These are phyloP conservation scores for Ochotona curzoniae DNA, from an alignment of 2,113 vertebrate species.

Conservation along the genomic window DNA sequence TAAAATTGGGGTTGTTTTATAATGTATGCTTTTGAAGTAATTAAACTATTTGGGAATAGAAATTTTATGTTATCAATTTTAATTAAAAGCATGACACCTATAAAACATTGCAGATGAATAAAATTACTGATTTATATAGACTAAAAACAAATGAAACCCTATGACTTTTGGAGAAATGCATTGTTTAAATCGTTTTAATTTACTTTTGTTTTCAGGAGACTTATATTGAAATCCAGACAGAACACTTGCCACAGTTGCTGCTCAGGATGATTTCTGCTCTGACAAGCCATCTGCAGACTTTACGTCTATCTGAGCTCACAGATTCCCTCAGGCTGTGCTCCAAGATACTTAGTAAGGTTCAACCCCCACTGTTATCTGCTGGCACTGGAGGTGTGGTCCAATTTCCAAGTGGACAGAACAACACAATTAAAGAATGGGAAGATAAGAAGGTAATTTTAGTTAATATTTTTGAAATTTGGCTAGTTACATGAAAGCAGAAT, in stretches of 20 bases:
- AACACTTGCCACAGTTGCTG: conserved; percentile 97
- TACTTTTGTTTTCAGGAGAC: conserved; percentile 91
- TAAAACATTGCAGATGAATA: conserved; percentile 59
- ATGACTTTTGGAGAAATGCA: neutral
- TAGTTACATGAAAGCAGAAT: neutral
- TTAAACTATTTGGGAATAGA: conserved; percentile 56
- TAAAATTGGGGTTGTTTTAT: conserved; percentile 58
- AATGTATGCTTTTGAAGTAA: conserved; percentile 46
- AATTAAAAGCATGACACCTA: conserved; percentile 70
- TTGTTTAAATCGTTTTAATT: neutral
- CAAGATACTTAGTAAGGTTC: conserved; percentile 99
- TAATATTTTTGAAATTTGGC: neutral
- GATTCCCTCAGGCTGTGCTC: conserved; percentile 97
- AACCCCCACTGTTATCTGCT: conserved; percentile 95
- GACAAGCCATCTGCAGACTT: conserved; percentile 92
- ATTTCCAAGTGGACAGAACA: conserved; percentile 86
- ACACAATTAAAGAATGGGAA: conserved; percentile 88
- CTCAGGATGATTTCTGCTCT: conserved; percentile 96
- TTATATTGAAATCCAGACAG: conserved; percentile 99
- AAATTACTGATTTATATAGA: conserved; percentile 51
- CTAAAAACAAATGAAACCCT: conserved; percentile 17
- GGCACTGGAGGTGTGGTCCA: conserved; percentile 83
- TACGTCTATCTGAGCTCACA: conserved; percentile 93
- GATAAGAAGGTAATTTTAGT: conserved; percentile 89
- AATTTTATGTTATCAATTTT: conserved; percentile 56